Conservation (phyloP, 2,797 vertebrate genomes). For the Limosa lapponica region DNA sequence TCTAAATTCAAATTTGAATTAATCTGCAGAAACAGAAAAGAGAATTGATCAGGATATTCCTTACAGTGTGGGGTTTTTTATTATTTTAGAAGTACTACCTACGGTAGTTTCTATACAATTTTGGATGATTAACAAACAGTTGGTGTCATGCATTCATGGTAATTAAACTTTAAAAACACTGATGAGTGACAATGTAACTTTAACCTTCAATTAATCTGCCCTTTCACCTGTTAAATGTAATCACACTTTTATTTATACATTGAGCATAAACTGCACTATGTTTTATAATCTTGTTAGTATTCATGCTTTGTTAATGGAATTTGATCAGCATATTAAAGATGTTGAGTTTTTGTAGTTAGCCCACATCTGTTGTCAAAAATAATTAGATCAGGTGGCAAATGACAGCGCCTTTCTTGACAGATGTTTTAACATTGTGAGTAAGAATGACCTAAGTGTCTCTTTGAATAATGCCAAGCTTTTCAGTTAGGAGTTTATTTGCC, state of each 20-base stretch:
- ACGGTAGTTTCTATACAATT: background rate
- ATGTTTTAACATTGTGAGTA: conserved; percentile 31
- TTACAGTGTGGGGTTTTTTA: background rate
- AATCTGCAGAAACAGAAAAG: background rate
- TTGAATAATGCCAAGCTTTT: conserved; percentile 38
- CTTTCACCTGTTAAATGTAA: conserved; percentile 42
- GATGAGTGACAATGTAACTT: background rate
- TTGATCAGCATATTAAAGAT: conserved; percentile 39
- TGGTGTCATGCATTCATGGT: background rate
- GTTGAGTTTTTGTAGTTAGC: conserved; percentile 2
- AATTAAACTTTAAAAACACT: conserved; percentile 2
- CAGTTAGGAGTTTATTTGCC: conserved; percentile 18
- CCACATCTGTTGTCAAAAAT: conserved; percentile 56
- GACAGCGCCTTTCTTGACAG: conserved; percentile 25
- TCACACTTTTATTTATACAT: background rate
- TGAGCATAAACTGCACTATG: background rate
- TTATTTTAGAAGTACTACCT: background rate
- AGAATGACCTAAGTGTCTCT: conserved; percentile 14
- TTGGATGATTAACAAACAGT: background rate
- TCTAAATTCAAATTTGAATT: background rate
- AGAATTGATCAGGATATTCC: background rate
- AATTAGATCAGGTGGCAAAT: conserved; percentile 63
- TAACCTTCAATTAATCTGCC: conserved; percentile 8
- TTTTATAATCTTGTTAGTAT: conserved; percentile 50
- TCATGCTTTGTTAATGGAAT: conserved; percentile 66